These are phyloP conservation scores for Operophtera brumata DNA, from an alignment of 2,888 invertebrate species.

Conservation along the genomic window DNA sequence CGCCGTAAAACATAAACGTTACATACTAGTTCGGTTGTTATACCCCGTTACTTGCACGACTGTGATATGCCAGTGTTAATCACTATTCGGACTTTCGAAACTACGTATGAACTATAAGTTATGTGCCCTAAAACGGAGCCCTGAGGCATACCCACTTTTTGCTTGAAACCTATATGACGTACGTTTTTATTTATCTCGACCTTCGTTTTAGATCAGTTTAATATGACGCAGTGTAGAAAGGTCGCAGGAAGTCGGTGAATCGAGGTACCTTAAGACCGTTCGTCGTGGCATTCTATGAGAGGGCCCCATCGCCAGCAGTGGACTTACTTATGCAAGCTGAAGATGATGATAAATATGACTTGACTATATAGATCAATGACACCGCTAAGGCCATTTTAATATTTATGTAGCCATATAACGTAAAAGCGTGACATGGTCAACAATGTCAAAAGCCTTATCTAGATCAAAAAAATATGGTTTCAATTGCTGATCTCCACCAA, in stretches of 20 bases:
- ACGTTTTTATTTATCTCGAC: conserved; percentile 6
- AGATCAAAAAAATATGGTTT: background rate
- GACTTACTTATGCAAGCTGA: too few species aligned
- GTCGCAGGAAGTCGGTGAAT: too few species aligned
- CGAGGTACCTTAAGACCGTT: too few species aligned
- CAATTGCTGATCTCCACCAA: too few species aligned
- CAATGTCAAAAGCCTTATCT: background rate
- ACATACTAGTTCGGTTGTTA: conserved; percentile 28
- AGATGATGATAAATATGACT: too few species aligned
- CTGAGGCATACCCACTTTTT: conserved; percentile 23
- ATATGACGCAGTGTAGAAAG: too few species aligned
- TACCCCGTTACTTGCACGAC: conserved; percentile 20
- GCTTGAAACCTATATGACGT: conserved; percentile 11
- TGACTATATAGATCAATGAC: too few species aligned
- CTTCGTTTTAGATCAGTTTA: conserved; percentile 3
- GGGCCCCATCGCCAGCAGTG: too few species aligned
- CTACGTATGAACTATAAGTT: conserved; percentile 17
- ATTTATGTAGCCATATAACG: background rate
- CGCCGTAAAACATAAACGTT: conserved; percentile 41
- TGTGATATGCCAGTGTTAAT: conserved; percentile 22
- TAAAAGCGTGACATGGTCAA: background rate
- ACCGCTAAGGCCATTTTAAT: background rate
- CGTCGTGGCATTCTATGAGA: too few species aligned
- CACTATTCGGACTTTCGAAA: conserved; percentile 22
- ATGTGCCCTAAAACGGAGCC: conserved; percentile 21